phyloP scores from a whole-genome alignment of 2,797 vertebrate genomes.

The Cossypha caffra region DNA sequence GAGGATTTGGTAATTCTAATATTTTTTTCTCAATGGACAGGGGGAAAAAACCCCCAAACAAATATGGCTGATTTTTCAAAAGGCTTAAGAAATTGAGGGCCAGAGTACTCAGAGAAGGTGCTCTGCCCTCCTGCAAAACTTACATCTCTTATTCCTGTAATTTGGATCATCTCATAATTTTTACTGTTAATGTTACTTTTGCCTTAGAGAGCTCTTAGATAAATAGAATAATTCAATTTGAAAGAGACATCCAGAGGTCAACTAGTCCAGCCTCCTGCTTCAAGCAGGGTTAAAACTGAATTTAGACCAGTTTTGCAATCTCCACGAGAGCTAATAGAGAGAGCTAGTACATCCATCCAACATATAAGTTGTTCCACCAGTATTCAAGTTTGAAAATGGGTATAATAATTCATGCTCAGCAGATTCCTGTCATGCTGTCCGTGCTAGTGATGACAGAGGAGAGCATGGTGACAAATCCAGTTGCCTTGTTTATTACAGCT shows the following conservation, averaged over 20 bases:
- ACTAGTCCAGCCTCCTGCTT: neutral
- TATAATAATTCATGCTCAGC: neutral
- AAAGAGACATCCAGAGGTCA: neutral
- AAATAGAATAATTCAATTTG: neutral
- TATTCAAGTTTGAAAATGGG: neutral
- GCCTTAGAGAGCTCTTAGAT: neutral
- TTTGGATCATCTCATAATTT: neutral
- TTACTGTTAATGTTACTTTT: neutral
- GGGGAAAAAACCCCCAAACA: rapidly evolving
- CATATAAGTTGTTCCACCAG: neutral
- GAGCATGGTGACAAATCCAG: neutral
- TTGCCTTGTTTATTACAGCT: neutral
- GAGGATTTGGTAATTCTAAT: neutral
- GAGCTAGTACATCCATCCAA: neutral
- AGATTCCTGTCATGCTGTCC: neutral
- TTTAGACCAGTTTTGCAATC: neutral
- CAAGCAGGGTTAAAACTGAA: neutral
- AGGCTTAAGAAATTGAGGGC: neutral
- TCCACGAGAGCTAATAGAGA: neutral
- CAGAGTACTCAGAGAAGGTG: neutral
- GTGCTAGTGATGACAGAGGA: neutral
- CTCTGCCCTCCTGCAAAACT: neutral
- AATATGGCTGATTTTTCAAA: neutral
- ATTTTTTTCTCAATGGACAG: neutral
- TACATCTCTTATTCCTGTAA: neutral